Conservation (phyloP, 2,888 invertebrate genomes). For the Gari tellinella region DNA sequence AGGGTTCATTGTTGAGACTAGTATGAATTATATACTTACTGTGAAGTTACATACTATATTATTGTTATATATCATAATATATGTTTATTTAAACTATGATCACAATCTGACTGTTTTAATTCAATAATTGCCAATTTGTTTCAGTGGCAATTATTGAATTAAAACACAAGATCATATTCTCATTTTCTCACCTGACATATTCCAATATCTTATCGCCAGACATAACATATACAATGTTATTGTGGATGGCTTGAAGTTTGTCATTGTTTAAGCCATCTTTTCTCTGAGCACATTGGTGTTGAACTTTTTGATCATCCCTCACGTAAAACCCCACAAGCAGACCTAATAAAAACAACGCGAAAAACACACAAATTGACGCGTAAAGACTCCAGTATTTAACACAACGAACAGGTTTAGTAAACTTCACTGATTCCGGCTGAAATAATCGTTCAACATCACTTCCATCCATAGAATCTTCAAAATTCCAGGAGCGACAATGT, state of each 20-base stretch:
- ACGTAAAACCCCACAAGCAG: constrained; percentile 73
- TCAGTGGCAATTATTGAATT: too few species aligned
- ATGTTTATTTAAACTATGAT: too few species aligned
- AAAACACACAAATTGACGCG: constrained; percentile 62
- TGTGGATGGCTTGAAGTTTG: constrained; percentile 64
- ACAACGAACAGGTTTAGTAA: constrained; percentile 52
- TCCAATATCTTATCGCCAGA: constrained; percentile 59
- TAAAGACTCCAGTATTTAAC: constrained; percentile 68
- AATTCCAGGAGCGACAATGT: constrained; percentile 65
- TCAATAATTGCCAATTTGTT: too few species aligned
- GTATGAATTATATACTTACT: too few species aligned
- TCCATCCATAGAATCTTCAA: constrained; percentile 59
- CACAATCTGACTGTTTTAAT: too few species aligned
- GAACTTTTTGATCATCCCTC: constrained; percentile 64
- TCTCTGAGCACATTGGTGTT: constrained; percentile 27
- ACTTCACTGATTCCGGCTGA: constrained; percentile 40
- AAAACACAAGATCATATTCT: too few species aligned
- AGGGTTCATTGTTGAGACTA: too few species aligned
- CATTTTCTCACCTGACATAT: constrained; percentile 65
- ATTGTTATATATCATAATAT: too few species aligned
- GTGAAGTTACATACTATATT: too few species aligned
- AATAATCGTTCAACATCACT: constrained; percentile 62
- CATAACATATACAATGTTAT: constrained; percentile 71
- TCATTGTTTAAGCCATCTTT: constrained; percentile 57
- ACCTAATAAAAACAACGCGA: constrained; percentile 71